Evolutionary conservation across 2,797 vertebrate species (phyloP).

Genomic region (Sternotherus odoratus): DNA sequence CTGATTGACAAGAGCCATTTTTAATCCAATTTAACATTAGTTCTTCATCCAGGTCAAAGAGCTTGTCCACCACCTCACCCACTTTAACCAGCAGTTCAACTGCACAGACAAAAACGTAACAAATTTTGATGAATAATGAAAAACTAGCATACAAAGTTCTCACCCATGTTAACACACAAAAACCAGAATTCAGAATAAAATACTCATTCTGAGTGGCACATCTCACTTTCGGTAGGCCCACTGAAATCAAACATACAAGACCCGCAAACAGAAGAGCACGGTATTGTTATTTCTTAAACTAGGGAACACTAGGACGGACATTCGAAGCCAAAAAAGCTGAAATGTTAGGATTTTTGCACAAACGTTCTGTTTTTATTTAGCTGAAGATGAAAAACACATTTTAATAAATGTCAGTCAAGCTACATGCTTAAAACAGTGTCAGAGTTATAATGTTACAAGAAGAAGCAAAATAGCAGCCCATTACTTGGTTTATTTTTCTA

Average conservation of each 20-base stretch:
- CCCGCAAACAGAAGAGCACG: not conserved
- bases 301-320: not conserved
- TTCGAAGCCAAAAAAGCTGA: not conserved
- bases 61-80: conserved; percentile 94
- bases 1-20: conserved; percentile 54
- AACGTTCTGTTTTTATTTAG: not conserved
- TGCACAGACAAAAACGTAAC: conserved; percentile 61
- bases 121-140: not conserved
- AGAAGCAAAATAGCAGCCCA: not conserved
- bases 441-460: not conserved
- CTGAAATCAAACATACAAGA: not conserved
- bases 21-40: conserved; percentile 93
- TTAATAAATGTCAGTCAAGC: not conserved
- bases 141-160: conserved; percentile 1
- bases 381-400: not conserved
- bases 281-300: not conserved
- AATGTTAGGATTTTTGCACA: not conserved
- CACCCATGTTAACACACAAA: not conserved
- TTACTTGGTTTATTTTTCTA: not conserved
- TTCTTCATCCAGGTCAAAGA: conserved; percentile 95
- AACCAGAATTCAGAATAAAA: not conserved
- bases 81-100: conserved; percentile 94
- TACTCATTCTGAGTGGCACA: not conserved
- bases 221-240: not conserved
- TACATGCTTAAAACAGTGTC: not conserved